These are phyloP conservation scores for Zootoca vivipara DNA, from an alignment of 2,113 vertebrate species.

Conservation along the genomic window DNA sequence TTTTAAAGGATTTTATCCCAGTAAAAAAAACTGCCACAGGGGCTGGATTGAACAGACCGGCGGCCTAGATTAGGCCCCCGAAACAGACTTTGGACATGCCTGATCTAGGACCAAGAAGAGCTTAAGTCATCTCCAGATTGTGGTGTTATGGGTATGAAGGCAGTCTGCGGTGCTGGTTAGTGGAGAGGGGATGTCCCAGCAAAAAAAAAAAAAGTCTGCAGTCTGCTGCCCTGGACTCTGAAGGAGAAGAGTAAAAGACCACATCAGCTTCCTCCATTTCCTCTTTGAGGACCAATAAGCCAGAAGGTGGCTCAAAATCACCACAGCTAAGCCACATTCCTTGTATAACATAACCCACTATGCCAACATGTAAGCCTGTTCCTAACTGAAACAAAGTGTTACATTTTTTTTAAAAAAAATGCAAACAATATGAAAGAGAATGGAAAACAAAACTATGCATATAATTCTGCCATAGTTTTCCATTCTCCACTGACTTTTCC, in stretches of 20 bases:
- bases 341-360: not conserved
- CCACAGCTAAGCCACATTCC: not conserved
- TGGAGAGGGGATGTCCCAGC: not conserved
- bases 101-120: too few relatives aligned
- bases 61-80: too few relatives aligned
- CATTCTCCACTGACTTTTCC: not conserved
- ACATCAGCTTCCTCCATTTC: not conserved
- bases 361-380: not conserved
- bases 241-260: not conserved
- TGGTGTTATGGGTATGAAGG: not conserved
- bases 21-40: too few relatives aligned
- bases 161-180: not conserved
- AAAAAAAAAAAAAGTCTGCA: not conserved
- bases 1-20: too few relatives aligned
- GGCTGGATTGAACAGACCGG: too few relatives aligned
- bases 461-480: not conserved
- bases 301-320: not conserved
- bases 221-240: too few relatives aligned
- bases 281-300: not conserved
- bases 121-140: not conserved
- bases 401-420: too few relatives aligned
- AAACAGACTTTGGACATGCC: too few relatives aligned
- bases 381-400: not conserved
- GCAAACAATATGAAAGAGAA: not conserved
- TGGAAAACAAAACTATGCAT: not conserved